These are phyloP conservation scores for Melanaphis sacchari DNA, from an alignment of 1,140 invertebrate genomes.

Conservation along the genomic window DNA sequence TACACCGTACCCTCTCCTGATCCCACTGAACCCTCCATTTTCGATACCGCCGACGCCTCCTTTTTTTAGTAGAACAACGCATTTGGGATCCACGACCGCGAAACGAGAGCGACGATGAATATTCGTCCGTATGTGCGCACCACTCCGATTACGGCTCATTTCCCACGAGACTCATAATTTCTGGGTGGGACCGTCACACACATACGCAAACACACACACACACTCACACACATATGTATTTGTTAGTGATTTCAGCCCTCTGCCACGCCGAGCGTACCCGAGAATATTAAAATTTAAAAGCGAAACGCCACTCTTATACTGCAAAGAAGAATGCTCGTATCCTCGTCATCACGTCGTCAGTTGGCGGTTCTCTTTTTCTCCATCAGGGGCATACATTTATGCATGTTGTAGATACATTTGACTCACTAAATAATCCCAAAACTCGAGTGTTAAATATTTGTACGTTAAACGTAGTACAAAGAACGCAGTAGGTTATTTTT, in stretches of 20 bases:
- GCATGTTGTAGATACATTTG: not conserved
- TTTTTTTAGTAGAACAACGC: not conserved
- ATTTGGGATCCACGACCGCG: not conserved
- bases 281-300: not conserved
- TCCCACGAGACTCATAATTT: conserved; percentile 39
- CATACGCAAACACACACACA: not conserved
- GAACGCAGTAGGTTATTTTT: not conserved
- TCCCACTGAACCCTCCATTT: not conserved
- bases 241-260: not conserved
- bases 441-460: not conserved
- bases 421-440: not conserved
- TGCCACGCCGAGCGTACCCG: not conserved
- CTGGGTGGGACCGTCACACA: not conserved
- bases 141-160: not conserved
- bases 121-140: not conserved
- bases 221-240: too few relatives aligned
- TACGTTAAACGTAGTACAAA: not conserved
- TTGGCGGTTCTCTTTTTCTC: not conserved
- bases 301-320: not conserved
- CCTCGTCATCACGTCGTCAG: not conserved
- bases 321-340: not conserved
- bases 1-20: not conserved
- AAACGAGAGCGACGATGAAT: not conserved
- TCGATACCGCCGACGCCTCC: not conserved
- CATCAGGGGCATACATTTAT: not conserved